Evolutionary conservation across 2,113 vertebrate species (phyloP), one percentile per base, ranked within the genome.

Genomic region (Phyllostomus discolor): DNA sequence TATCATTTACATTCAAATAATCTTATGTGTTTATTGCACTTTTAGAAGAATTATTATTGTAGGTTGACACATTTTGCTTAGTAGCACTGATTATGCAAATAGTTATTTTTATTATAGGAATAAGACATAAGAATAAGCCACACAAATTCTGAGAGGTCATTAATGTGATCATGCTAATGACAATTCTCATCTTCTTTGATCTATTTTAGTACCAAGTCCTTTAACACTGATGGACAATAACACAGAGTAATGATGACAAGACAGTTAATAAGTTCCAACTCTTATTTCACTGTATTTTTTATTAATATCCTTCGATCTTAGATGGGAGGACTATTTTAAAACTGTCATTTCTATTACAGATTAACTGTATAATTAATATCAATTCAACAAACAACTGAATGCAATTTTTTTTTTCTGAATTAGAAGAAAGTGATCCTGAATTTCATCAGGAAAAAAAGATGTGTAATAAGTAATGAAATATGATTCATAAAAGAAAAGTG

Each of bases 211-310:
- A 91, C 35, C 59, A 78, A 20, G 7, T 70, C 7, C 11, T 92
- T 95, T 81, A 96, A 78, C 73, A 67, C 0, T 95, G 81, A 81
- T 92, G 28, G 57, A 96, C 70, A 97, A 86, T 90, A 90, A 90
- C 48, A 33, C 17, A 28, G 38, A 95, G 3, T 78, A 78, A 84
- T 96, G 62, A 96, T 94, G 90, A 95, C 90, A 95, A 89, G 59
- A 67, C 0, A 64, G 41, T 72, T 94, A 92, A 95, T 94, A 95
- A 70, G 2, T 67, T 88, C 92, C 9, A 2, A 22, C 50, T 75
- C 41, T 82, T 54, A 73, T 93, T 91, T 91, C 43, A 50, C 78
- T 75, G 17, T 35, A 64, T 78, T 70, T 91, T 91, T 78, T 82
- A 31, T 93, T 91, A 88, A 93, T 43, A 48, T 67, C 22, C 48